phyloP scores from a whole-genome alignment of 64 coral and sea anemone genomes.

The Orbicella faveolata region DNA sequence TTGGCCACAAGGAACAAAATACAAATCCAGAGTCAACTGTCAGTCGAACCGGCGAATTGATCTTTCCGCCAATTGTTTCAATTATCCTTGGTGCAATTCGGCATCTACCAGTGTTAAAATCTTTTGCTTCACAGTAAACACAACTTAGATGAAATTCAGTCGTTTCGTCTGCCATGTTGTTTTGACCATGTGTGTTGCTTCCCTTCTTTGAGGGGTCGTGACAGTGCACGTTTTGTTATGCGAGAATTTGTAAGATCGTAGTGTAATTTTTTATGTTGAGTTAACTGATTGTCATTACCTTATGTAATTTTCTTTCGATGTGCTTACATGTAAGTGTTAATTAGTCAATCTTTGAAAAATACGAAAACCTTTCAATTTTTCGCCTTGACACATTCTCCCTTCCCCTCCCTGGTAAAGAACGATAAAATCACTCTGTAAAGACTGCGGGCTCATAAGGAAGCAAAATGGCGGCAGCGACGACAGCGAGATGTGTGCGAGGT shows the following conservation, averaged over 20 bases:
- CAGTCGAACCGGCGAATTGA: slow-evolving; percentile 63
- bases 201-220: background rate
- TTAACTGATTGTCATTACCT: background rate
- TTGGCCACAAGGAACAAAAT: slow-evolving; percentile 72
- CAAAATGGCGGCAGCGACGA: slow-evolving; percentile 22
- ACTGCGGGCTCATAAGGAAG: background rate
- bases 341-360: background rate
- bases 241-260: background rate
- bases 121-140: slow-evolving; percentile 83
- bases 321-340: background rate
- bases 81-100: slow-evolving; percentile 57
- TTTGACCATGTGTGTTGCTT: background rate
- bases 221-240: background rate
- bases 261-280: background rate
- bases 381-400: background rate
- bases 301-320: background rate
- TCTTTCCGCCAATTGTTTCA: slow-evolving; percentile 54
- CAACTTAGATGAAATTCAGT: background rate
- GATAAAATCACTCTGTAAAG: too few relatives aligned
- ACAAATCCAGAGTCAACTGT: slow-evolving; percentile 14
- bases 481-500: background rate
- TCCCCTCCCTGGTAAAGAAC: background rate
- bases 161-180: slow-evolving; percentile 74
- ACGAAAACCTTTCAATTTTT: background rate
- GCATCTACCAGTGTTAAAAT: slow-evolving; percentile 89